A percentile compares a stretch with the other conserved stretches of the same genome.
Conservation (phyloP, 2,888 invertebrate species). For the Aporophyla nigra region DNA sequence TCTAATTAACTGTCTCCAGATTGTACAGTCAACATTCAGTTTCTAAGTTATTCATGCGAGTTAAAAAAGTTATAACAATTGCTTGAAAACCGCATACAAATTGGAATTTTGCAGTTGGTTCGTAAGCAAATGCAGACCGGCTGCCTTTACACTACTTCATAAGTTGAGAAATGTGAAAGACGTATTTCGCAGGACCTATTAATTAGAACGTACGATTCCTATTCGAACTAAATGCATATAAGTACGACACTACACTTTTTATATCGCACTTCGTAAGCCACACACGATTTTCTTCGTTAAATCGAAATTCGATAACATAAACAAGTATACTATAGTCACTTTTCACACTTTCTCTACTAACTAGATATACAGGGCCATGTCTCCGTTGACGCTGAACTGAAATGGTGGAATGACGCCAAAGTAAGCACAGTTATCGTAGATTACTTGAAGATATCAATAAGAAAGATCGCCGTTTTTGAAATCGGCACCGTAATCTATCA, state of each 20-base stretch:
- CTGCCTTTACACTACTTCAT: not conserved
- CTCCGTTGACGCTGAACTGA: slow-evolving; percentile 42
- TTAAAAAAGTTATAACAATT: not conserved
- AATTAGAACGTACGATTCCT: not conserved
- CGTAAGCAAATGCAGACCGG: not conserved
- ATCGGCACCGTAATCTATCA: slow-evolving; percentile 52
- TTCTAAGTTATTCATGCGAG: not conserved
- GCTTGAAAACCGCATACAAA: not conserved
- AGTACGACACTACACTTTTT: not conserved
- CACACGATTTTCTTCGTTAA: not conserved
- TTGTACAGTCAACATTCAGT: not conserved
- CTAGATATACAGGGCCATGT: slow-evolving; percentile 55
- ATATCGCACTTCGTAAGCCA: slow-evolving; percentile 12
- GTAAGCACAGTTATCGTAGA: slow-evolving; percentile 50
- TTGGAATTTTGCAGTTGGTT: not conserved
- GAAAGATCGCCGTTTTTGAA: slow-evolving; percentile 25
- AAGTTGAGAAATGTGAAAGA: not conserved
- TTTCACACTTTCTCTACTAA: slow-evolving; percentile 39
- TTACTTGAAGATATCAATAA: slow-evolving; percentile 41
- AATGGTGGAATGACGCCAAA: slow-evolving; percentile 17
- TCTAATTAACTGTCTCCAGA: not conserved
- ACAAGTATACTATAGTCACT: slow-evolving; percentile 8
- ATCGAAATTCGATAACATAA: not conserved
- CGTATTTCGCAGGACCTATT: not conserved
- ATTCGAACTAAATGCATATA: not conserved